Evolutionary conservation across 2,113 vertebrate genomes (phyloP).

Genomic region (Falcunculus frontatus): DNA sequence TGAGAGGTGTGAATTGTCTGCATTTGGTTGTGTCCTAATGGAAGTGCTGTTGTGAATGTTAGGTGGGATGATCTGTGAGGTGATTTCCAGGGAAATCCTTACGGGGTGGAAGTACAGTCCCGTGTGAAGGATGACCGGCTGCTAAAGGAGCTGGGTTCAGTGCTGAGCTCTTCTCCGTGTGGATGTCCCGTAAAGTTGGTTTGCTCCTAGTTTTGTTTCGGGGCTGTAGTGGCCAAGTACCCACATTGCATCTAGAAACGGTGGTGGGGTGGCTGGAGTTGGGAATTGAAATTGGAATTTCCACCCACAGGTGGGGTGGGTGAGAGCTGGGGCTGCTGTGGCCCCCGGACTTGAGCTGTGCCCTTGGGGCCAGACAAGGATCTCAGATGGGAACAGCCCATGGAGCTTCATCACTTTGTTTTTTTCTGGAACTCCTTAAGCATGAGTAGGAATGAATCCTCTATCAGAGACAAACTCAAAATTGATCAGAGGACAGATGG

Average conservation of each 20-base stretch:
- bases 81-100: not conserved
- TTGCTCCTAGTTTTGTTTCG: not conserved
- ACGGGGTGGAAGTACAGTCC: not conserved
- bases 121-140: not conserved
- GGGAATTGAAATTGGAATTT: not conserved
- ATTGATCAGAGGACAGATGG: not conserved
- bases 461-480: not conserved
- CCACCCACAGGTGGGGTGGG: rapidly evolving
- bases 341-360: not conserved
- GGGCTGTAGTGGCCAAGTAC: not conserved
- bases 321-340: rapidly evolving
- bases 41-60: not conserved
- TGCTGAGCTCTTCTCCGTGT: not conserved
- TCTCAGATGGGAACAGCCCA: not conserved
- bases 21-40: not conserved
- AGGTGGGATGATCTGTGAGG: not conserved
- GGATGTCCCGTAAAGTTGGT: rapidly evolving
- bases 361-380: too few relatives aligned
- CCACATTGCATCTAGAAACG: not conserved
- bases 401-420: not conserved
- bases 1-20: not conserved
- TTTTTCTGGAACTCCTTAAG: not conserved
- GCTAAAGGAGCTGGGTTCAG: not conserved
- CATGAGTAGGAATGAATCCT: rapidly evolving
- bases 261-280: not conserved